Evolutionary conservation across 2,797 vertebrate species (phyloP).

Genomic region (Pogonophryne albipinna): DNA sequence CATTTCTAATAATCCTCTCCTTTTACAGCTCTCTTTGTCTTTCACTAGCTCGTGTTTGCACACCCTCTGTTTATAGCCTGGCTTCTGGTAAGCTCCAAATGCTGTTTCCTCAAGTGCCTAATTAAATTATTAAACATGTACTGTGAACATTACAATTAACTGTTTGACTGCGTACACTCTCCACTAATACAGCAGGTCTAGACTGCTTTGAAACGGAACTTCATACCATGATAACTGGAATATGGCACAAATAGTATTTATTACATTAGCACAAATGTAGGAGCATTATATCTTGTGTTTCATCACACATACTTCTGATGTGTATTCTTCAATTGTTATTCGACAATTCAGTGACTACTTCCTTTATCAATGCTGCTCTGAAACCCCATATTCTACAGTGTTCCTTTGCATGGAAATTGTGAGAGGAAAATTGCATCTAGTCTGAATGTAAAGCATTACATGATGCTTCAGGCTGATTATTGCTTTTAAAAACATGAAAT

Average conservation of each 20-base stretch:
- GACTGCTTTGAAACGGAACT: background rate
- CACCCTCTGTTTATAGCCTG: background rate
- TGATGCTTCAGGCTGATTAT: background rate
- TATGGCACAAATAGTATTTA: background rate
- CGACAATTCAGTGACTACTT: background rate
- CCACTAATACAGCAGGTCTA: background rate
- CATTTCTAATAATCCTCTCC: background rate
- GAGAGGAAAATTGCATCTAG: background rate
- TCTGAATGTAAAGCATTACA: background rate
- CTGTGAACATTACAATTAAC: constrained; percentile 9
- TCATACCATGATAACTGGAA: background rate
- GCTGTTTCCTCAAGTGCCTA: constrained; percentile 15
- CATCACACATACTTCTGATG: background rate
- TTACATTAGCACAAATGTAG: background rate
- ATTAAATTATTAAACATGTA: constrained; percentile 34
- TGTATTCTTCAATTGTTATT: background rate
- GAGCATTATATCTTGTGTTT: background rate
- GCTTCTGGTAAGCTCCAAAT: constrained; percentile 16
- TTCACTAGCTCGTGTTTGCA: constrained; percentile 8
- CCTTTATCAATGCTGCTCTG: too few relatives aligned
- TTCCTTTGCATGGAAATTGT: background rate
- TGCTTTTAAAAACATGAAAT: background rate
- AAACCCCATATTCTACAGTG: background rate
- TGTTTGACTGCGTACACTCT: constrained; percentile 10
- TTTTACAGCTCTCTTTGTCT: background rate